Base-by-base conservation (phyloP, 2,113 vertebrate species). In the Galemys pyrenaicus region DNA sequence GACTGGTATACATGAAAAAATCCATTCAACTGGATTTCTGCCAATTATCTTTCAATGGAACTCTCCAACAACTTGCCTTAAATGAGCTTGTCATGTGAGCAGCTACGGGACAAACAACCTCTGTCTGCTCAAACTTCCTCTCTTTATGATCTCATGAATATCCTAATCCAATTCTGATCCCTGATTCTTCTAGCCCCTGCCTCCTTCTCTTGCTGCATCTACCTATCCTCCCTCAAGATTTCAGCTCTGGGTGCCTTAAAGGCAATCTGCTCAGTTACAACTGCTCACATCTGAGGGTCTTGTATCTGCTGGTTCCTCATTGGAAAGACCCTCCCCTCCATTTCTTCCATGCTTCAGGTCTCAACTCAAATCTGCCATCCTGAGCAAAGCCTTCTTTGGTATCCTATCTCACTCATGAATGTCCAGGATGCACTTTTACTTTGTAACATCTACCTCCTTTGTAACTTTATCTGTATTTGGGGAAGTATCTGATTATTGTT, bases 161-260 rank as follows among this genome's bases (percentile, higher is more conserved):
- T 16, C 60, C 17, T 54, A 54, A 87, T 30, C 10, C 11, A 44
- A 73, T 30, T 3, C 46, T 65, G 17, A 62, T 19, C 20, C 8
- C 9, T 4, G 30, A 68, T 15, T 30, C 35, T 41, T 73, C 56
- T 11, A 5, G 11, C 22, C 46, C 6, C n/a, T 30, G 3, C 32
- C 11, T 75, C 0, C 37, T 56, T 22, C 46, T 60, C 39, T 37
- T 13, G 35, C n/a, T 65, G n/a, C 49, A 30, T 30, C 60, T 28
- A n/a, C 24, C 7, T n/a, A 22, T 2, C 39, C 24, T 58, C 26
- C 19, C 32, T 11, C 6, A 0, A 0, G 16, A 12, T n/a, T 54
- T 77, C 62, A 3, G 7, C 20, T 83, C 56, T 35, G 6, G 28
- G 12, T 2, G 1, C 89, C 24, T 60, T 41, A 7, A 28, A 83